Evolutionary conservation across 2,113 vertebrate species (phyloP).

Genomic region (Climacteris rufus): DNA sequence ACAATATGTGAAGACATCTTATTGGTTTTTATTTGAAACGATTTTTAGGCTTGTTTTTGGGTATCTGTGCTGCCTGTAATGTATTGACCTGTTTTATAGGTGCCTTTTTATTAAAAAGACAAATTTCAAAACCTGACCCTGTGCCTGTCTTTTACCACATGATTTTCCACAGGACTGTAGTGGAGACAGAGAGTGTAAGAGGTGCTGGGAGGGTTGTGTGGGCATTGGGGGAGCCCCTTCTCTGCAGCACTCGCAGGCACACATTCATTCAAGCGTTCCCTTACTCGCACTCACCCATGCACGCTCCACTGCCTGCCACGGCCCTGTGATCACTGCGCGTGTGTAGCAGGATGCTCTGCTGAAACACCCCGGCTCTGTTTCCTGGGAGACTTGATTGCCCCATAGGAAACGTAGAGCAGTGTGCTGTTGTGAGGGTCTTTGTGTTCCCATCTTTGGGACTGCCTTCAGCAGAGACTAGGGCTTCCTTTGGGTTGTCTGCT

Average conservation of each 20-base stretch:
- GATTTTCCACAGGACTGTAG: neutral
- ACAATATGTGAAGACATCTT: slow-evolving; percentile 82
- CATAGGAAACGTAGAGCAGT: accelerated
- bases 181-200: neutral
- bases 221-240: neutral
- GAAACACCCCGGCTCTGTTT: neutral
- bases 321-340: accelerated
- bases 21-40: slow-evolving; percentile 82
- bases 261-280: neutral
- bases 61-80: slow-evolving; percentile 84
- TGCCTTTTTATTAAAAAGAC: slow-evolving; percentile 85
- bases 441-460: neutral
- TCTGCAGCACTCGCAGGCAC: neutral
- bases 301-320: neutral
- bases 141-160: neutral
- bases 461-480: neutral
- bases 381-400: neutral
- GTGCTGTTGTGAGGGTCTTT: neutral
- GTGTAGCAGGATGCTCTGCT: neutral
- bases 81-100: slow-evolving; percentile 86
- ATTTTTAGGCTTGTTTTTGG: slow-evolving; percentile 84
- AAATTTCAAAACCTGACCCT: slow-evolving; percentile 60
- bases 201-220: neutral
- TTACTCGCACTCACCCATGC: accelerated
- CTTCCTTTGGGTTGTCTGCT: neutral